Conservation (phyloP, 2,113 vertebrate genomes). For the Aleadryas rufinucha region DNA sequence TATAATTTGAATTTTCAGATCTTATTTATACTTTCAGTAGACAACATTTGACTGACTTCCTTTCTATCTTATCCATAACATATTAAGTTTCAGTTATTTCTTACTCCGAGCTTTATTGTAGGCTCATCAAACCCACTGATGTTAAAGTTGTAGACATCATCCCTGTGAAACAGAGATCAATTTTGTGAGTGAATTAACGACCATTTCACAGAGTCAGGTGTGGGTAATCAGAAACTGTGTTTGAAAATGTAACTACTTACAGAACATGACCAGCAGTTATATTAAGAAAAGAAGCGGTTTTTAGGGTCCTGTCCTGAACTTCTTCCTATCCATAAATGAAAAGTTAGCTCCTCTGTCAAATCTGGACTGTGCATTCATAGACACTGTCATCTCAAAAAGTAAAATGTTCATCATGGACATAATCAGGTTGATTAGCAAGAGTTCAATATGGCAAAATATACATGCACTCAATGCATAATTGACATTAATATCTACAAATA, state of each 20-base stretch:
- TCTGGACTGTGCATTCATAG: background rate
- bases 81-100: background rate
- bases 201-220: background rate
- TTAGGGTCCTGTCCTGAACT: conserved; percentile 52
- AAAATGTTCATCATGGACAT: background rate
- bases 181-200: background rate
- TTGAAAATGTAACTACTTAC: conserved; percentile 64
- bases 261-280: background rate
- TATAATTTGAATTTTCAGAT: background rate
- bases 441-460: background rate
- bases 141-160: conserved; percentile 78
- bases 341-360: background rate
- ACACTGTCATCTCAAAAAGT: background rate
- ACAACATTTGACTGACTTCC: background rate
- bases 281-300: conserved; percentile 50
- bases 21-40: background rate
- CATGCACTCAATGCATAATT: background rate
- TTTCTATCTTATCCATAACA: background rate
- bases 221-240: background rate
- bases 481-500: background rate
- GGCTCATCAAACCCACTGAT: conserved; percentile 70
- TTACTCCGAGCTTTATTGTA: conserved; percentile 79
- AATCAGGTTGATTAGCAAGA: background rate
- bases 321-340: conserved; percentile 56
- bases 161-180: conserved; percentile 52